These are phyloP conservation scores for Muntiacus muntjak DNA, from an alignment of 2,113 vertebrate species.

Conservation along the genomic window DNA sequence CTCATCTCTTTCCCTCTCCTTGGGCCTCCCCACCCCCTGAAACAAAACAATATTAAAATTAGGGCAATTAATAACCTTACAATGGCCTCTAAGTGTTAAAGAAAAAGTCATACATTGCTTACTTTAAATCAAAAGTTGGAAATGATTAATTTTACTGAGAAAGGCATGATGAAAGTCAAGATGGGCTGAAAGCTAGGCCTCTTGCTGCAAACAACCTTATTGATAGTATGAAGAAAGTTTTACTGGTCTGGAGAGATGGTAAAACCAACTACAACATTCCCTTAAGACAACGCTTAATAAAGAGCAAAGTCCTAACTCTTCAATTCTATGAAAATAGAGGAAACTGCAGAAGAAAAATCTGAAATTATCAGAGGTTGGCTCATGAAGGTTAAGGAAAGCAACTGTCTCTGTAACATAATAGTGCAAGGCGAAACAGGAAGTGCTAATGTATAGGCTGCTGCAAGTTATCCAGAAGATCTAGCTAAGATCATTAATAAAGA, in stretches of 20 bases:
- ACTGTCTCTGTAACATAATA: background rate
- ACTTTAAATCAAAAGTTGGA: background rate
- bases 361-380: background rate
- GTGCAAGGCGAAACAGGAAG: background rate
- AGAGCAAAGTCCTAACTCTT: background rate
- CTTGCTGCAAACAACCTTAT: background rate
- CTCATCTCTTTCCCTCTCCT: background rate
- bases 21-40: background rate
- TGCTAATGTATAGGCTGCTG: background rate
- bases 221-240: background rate
- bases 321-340: background rate
- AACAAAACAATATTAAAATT: background rate
- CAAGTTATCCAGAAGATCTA: background rate
- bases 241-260: background rate
- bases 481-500: background rate
- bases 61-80: background rate
- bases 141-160: background rate
- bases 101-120: background rate
- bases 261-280: background rate
- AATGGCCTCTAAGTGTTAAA: background rate
- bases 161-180: background rate
- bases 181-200: background rate
- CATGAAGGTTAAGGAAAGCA: background rate
- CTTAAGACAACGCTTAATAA: background rate
- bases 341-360: background rate